Conservation (phyloP, 2,113 vertebrate genomes). For the Myiozetetes cayanensis region DNA sequence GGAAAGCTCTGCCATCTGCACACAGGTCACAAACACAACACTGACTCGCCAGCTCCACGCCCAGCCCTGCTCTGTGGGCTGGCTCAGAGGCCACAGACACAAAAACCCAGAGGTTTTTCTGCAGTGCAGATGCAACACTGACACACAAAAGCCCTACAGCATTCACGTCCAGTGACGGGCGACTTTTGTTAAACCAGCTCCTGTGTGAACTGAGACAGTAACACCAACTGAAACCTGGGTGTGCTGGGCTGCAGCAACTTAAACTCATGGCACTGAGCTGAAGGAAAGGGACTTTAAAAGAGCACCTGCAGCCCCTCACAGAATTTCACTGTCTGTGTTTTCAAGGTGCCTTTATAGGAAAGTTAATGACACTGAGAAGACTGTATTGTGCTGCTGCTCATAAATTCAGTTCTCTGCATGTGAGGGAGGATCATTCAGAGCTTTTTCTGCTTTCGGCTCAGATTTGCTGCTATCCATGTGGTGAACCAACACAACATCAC, state of each 20-base stretch:
- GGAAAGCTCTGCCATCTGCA: constrained; percentile 59
- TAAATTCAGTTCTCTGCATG: background rate
- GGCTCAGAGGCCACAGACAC: background rate
- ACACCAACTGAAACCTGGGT: background rate
- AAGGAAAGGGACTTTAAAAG: background rate
- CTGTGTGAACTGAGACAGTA: background rate
- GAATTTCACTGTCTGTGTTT: background rate
- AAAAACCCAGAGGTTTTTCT: background rate
- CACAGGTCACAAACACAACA: background rate
- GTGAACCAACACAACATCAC: background rate
- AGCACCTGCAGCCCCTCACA: background rate
- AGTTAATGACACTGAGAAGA: background rate
- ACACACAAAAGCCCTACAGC: background rate
- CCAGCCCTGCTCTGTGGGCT: background rate
- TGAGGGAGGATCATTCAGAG: background rate
- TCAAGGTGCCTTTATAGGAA: background rate
- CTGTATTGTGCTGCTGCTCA: background rate
- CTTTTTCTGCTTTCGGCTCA: background rate
- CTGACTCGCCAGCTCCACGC: background rate
- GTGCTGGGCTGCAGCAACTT: background rate
- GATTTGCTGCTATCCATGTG: background rate
- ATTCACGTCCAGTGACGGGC: background rate
- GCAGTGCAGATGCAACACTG: background rate
- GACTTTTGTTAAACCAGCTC: background rate
- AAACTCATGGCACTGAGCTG: background rate